Evolutionary conservation across 1,140 invertebrate species (phyloP).

Genomic region (Apis mellifera): DNA sequence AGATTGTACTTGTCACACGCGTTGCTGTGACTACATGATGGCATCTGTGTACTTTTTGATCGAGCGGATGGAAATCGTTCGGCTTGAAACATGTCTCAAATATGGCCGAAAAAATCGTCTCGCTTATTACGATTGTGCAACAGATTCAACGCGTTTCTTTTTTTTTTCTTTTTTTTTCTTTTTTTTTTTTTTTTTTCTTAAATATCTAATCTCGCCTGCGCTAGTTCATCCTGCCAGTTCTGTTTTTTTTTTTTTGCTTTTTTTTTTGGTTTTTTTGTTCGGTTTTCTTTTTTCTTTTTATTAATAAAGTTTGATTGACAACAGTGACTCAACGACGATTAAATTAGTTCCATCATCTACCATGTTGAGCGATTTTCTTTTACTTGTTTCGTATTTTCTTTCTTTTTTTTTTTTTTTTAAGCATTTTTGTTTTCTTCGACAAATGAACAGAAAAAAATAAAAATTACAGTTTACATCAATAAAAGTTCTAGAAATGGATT

Average conservation of each 20-base stretch:
- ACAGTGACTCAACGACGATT: constrained; percentile 67
- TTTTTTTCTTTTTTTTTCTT: not conserved
- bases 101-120: not conserved
- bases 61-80: not conserved
- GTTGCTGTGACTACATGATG: not conserved
- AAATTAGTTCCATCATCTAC: constrained; percentile 45
- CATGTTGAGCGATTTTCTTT: constrained; percentile 47
- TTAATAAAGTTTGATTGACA: constrained; percentile 71
- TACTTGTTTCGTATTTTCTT: constrained; percentile 5
- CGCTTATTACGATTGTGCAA: constrained; percentile 6
- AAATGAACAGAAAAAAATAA: constrained; percentile 60
- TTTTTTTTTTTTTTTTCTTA: not conserved
- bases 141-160: constrained; percentile 11
- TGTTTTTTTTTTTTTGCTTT: constrained; percentile 11
- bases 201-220: constrained; percentile 61
- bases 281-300: constrained; percentile 53
- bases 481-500: constrained; percentile 67
- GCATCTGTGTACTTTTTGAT: not conserved
- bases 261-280: constrained; percentile 6
- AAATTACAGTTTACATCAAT: constrained; percentile 53
- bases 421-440: not conserved
- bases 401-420: too few relatives aligned
- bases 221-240: constrained; percentile 65
- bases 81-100: not conserved
- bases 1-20: constrained; percentile 21